Evolutionary conservation across 2,797 vertebrate species (phyloP), one percentile per base, ranked within the genome.

Genomic region (Myripristis jacobus): DNA sequence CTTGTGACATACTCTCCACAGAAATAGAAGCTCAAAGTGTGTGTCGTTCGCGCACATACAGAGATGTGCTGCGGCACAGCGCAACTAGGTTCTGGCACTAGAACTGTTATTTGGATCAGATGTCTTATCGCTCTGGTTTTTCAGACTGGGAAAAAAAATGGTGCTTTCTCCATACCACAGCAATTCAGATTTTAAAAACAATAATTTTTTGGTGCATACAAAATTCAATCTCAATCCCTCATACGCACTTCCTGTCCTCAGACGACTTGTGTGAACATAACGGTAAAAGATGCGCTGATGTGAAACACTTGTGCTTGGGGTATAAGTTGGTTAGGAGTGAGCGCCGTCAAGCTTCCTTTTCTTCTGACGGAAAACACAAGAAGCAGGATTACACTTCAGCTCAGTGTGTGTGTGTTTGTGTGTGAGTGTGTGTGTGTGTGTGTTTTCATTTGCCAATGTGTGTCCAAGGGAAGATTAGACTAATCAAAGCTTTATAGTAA

Each of bases 401-500:
- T 74, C 22, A 43, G 59, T 80, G 53, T 81, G 69, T 83, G 66
- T 44, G 55, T 44, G 24, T 46, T 15, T 15, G 19, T 13, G n/a
- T n/a, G n/a, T n/a, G n/a, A n/a, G n/a, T n/a, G n/a, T n/a, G n/a
- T n/a, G n/a, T n/a, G n/a, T n/a, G n/a, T n/a, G n/a, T n/a, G n/a
- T n/a, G n/a, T 60, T 50, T 36, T 29, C 60, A 62, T 76, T 71
- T 74, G 58, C 62, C 21, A 48, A 65, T 77, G 77, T 73, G 81
- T 89, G 88, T 89, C 75, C 73, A 73, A 87, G 84, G 81, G 85
- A 88, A 91, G 71, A 77, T 75, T 80, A 83, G 83, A 85, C 58
- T 89, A 84, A 86, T 86, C 66, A 89, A 91, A 93, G 90, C 92
- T 93, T 93, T 91, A 90, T 82, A 82, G 86, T 90, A 72, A 70